These are phyloP conservation scores for Drosophila willistoni DNA, from an alignment of 1,140 invertebrate species.

Conservation along the genomic window DNA sequence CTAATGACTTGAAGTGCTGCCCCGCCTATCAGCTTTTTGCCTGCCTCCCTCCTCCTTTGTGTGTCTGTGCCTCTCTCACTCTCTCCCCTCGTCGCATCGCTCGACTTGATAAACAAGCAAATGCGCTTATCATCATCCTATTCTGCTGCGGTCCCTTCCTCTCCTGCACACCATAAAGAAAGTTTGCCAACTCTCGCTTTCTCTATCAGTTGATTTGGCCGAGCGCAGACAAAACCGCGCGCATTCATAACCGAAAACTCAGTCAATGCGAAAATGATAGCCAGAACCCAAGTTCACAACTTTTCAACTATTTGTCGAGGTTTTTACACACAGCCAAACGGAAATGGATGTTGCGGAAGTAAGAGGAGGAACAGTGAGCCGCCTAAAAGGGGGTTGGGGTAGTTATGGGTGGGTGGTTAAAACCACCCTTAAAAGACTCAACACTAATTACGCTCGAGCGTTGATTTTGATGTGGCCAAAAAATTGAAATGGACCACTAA, in stretches of 20 bases:
- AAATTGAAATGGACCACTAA: constrained; percentile 69
- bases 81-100: constrained; percentile 23
- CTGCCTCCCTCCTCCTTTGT: not conserved
- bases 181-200: constrained; percentile 33
- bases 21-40: constrained; percentile 14
- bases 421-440: constrained; percentile 36
- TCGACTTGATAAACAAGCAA: constrained; percentile 74
- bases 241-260: constrained; percentile 63
- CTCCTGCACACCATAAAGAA: not conserved
- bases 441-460: constrained; percentile 69
- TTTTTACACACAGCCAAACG: not conserved
- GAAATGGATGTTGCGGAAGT: constrained; percentile 1
- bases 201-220: constrained; percentile 51
- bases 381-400: too few relatives aligned
- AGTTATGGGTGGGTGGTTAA: not conserved
- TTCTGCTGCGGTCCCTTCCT: not conserved
- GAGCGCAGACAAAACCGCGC: constrained; percentile 45
- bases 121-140: constrained; percentile 71
- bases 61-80: too few relatives aligned
- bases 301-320: constrained; percentile 66
- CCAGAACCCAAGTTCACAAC: constrained; percentile 63
- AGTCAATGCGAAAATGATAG: constrained; percentile 77
- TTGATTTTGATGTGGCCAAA: constrained; percentile 72
- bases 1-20: constrained; percentile 76
- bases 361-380: too few relatives aligned